Conservation (phyloP, 2,797 vertebrate species). For the Characodon lateralis region DNA sequence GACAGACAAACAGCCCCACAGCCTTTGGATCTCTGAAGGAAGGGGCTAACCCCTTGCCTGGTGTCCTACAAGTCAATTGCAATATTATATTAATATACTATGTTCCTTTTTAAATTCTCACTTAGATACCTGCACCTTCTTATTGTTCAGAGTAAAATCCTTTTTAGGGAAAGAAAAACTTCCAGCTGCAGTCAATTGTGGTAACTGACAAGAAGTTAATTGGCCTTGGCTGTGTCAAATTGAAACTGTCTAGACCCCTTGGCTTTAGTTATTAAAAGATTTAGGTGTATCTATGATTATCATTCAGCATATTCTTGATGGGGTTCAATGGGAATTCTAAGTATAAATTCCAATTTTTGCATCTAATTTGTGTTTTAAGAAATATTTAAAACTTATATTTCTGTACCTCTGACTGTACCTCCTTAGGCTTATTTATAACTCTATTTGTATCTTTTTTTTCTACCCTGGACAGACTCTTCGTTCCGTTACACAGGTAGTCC, state of each 20-base stretch:
- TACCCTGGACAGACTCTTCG: constrained; percentile 86
- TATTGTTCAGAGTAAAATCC: not conserved
- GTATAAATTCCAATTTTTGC: not conserved
- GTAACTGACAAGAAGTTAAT: not conserved
- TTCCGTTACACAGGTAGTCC: constrained; percentile 98
- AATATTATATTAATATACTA: not conserved
- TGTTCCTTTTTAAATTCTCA: not conserved
- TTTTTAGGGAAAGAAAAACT: not conserved
- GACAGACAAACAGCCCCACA: constrained; percentile 11
- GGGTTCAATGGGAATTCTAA: not conserved
- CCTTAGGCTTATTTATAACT: constrained; percentile 13
- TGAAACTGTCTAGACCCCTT: not conserved
- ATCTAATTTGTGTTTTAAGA: not conserved
- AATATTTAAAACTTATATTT: not conserved
- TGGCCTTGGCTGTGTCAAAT: not conserved
- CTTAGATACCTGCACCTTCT: not conserved
- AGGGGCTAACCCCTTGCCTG: not conserved
- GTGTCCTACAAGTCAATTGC: not conserved
- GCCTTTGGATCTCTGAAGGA: not conserved
- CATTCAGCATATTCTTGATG: not conserved
- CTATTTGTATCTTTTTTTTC: constrained; percentile 1
- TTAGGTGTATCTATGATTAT: not conserved
- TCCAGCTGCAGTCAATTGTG: not conserved
- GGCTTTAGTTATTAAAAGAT: not conserved
- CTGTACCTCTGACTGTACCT: not conserved